These are phyloP conservation scores for Gambusia holbrooki DNA, from an alignment of 2,113 vertebrate genomes.

Conservation along the genomic window DNA sequence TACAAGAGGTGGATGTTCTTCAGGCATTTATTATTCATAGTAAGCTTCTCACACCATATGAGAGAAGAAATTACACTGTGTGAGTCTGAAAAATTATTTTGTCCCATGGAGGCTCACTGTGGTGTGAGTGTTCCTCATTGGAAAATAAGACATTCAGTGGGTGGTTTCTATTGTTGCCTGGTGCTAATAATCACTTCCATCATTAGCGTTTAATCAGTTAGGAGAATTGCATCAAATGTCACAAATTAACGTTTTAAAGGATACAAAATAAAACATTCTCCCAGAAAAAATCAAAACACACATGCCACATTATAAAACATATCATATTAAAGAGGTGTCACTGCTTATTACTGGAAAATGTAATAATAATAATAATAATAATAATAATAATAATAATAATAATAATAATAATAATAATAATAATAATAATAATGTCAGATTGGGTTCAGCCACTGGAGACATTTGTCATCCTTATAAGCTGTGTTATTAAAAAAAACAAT, in stretches of 20 bases:
- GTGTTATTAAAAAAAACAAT: too few species aligned
- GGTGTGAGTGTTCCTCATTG: slow-evolving; percentile 1
- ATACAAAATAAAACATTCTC: not conserved
- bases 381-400: not conserved
- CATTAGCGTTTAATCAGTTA: not conserved
- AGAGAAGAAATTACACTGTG: slow-evolving; percentile 22
- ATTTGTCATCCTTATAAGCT: too few species aligned
- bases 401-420: not conserved
- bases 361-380: too few species aligned
- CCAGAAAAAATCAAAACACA: too few species aligned
- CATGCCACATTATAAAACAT: not conserved
- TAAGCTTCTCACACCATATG: slow-evolving; percentile 14
- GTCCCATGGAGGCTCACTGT: not conserved
- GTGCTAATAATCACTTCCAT: not conserved
- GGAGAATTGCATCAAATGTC: not conserved
- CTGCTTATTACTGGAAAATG: not conserved
- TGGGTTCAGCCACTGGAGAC: too few species aligned
- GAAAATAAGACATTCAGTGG: slow-evolving; percentile 1
- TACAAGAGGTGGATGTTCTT: slow-evolving; percentile 14
- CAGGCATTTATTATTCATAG: slow-evolving; percentile 25
- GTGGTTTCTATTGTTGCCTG: not conserved
- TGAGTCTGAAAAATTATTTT: slow-evolving; percentile 8
- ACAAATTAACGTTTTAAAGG: not conserved
- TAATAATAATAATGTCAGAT: not conserved
- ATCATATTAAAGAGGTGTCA: not conserved